Evolutionary conservation across 2,888 invertebrate species (phyloP).

Genomic region (Branchellion lobata): DNA sequence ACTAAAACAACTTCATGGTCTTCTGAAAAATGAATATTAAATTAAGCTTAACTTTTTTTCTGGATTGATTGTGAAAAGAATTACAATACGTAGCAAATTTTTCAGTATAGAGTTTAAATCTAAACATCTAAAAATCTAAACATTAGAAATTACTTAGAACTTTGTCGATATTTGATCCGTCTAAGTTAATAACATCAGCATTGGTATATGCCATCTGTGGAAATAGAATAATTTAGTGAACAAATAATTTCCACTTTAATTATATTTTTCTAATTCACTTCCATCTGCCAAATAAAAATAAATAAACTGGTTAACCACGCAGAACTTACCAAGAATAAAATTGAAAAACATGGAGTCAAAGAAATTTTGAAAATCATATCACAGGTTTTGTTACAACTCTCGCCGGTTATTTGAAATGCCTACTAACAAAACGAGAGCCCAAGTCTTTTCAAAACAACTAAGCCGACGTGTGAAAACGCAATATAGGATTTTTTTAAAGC

Average conservation of each 20-base stretch:
- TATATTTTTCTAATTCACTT: not conserved
- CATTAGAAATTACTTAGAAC: conserved; percentile 63
- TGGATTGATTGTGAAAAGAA: no score
- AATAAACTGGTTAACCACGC: not conserved
- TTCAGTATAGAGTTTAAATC: conserved; percentile 99
- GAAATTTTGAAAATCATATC: not conserved
- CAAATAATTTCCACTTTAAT: not conserved
- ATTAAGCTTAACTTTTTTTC: no score
- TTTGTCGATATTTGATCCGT: conserved; percentile 40
- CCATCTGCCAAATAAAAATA: not conserved
- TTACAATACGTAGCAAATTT: no score
- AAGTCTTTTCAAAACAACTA: conserved; percentile 17
- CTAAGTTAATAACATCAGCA: conserved; percentile 43
- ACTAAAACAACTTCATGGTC: conserved; percentile 94
- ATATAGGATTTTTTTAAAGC: not conserved
- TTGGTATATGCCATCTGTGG: not conserved
- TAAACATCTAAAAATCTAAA: conserved; percentile 93
- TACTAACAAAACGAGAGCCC: not conserved
- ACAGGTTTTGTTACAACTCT: not conserved
- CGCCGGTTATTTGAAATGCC: conserved; percentile 7
- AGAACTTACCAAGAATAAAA: not conserved
- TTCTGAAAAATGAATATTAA: no score
- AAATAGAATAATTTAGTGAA: not conserved
- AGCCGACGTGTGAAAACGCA: conserved; percentile 32
- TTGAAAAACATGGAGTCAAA: not conserved